Evolutionary conservation across 2,888 invertebrate genomes (phyloP).

Genomic region (Chalcis sispes): DNA sequence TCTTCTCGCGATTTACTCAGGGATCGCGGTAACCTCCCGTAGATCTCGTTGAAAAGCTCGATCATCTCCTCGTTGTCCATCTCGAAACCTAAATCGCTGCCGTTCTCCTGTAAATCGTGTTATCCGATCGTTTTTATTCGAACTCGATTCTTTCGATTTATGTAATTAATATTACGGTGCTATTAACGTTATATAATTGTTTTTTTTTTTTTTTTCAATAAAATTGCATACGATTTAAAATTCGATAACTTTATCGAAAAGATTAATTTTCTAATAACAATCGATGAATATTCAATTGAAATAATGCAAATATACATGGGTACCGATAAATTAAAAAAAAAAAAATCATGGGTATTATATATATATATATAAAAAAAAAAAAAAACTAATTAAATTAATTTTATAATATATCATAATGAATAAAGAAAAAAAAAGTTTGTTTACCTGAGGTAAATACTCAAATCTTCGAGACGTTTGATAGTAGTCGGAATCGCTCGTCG

Average conservation of each 20-base stretch:
- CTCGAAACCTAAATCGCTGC: constrained; percentile 54
- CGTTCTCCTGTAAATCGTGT: constrained; percentile 46
- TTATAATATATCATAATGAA: not conserved
- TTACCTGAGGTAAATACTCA: constrained; percentile 30
- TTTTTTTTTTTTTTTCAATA: no score
- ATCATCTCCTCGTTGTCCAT: constrained; percentile 58
- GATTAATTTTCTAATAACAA: no score
- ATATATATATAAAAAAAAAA: not conserved
- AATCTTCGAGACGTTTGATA: not conserved
- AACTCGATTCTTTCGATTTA: no score
- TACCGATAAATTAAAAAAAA: not conserved
- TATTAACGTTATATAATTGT: no score
- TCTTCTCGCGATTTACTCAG: constrained; percentile 47
- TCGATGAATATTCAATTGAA: no score
- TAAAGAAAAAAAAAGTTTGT: not conserved
- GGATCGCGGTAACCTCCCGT: constrained; percentile 57
- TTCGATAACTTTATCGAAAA: no score
- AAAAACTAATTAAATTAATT: no score
- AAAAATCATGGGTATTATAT: not conserved
- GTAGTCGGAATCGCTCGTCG: not conserved
- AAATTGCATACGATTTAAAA: no score
- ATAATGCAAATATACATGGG: no score
- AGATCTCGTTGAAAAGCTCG: constrained; percentile 60
- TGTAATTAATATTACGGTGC: no score
- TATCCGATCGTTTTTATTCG: no score